A percentile compares a stretch with the other conserved stretches of the same genome.
Evolutionary conservation across 2,113 vertebrate species (phyloP).

Genomic region (Gallinago undulata): DNA sequence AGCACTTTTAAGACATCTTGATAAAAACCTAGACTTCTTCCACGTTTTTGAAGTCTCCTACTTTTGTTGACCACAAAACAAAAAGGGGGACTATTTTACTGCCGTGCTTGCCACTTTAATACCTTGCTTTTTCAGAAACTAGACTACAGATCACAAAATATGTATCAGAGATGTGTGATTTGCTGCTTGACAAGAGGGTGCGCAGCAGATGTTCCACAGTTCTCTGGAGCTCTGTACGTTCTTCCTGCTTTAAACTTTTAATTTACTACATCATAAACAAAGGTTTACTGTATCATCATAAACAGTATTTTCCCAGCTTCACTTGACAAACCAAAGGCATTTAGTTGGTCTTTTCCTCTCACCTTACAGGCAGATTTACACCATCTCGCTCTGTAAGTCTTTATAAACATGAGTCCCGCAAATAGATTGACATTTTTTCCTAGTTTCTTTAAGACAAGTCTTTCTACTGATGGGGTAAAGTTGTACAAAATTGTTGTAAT

Average conservation of each 20-base stretch:
- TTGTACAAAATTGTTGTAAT: background rate
- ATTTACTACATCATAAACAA: background rate
- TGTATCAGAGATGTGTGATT: background rate
- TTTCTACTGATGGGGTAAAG: background rate
- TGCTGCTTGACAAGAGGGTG: background rate
- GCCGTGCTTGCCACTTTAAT: background rate
- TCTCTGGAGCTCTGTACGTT: background rate
- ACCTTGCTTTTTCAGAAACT: background rate
- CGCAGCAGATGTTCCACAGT: background rate
- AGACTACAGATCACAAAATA: background rate
- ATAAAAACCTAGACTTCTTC: background rate
- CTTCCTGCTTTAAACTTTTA: background rate
- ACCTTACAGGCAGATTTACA: background rate
- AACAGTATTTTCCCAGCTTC: background rate
- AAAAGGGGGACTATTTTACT: background rate
- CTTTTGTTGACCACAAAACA: background rate
- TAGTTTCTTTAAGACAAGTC: background rate
- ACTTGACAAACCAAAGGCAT: background rate
- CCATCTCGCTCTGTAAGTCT: background rate
- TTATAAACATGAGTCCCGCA: fast-evolving
- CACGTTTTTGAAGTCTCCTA: background rate
- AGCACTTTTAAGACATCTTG: background rate
- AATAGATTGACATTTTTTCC: background rate
- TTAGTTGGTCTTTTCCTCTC: background rate
- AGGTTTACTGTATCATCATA: too few relatives aligned